These are phyloP conservation scores for Eulemur rubriventer DNA, from an alignment of 2,797 vertebrate species.

Conservation along the genomic window DNA sequence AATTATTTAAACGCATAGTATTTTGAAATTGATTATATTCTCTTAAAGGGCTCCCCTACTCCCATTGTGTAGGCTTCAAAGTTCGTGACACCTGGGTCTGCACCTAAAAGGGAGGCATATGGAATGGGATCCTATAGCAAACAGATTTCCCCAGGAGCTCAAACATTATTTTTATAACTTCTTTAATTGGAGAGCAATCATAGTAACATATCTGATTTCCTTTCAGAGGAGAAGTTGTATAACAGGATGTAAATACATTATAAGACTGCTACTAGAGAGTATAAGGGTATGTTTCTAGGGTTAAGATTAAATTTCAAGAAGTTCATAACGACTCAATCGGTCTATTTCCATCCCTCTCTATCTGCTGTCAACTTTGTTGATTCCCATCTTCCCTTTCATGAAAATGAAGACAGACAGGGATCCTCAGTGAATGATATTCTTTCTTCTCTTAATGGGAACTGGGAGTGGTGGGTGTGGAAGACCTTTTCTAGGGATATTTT, in stretches of 20 bases:
- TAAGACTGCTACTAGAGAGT: not conserved
- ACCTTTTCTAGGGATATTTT: not conserved
- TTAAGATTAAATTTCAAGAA: not conserved
- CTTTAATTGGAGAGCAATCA: not conserved
- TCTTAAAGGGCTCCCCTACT: not conserved
- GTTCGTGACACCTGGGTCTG: not conserved
- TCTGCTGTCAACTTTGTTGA: not conserved
- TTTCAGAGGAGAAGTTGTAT: not conserved
- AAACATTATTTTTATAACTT: not conserved
- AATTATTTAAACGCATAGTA: not conserved
- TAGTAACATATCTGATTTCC: not conserved
- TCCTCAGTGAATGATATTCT: not conserved
- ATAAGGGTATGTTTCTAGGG: not conserved
- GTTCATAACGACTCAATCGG: not conserved
- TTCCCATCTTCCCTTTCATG: not conserved
- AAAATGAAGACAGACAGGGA: not conserved
- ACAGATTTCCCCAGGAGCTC: slow-evolving; percentile 9
- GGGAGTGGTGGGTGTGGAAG: not conserved
- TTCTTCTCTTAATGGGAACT: not conserved
- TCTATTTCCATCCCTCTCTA: not conserved
- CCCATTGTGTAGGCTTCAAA: not conserved
- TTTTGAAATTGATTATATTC: not conserved
- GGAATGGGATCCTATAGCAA: not conserved
- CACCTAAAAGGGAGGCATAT: not conserved
- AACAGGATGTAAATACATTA: slow-evolving; percentile 2